These are phyloP conservation scores for Chrysomallon squamiferum DNA, from an alignment of 1,140 invertebrate genomes.

Conservation along the genomic window DNA sequence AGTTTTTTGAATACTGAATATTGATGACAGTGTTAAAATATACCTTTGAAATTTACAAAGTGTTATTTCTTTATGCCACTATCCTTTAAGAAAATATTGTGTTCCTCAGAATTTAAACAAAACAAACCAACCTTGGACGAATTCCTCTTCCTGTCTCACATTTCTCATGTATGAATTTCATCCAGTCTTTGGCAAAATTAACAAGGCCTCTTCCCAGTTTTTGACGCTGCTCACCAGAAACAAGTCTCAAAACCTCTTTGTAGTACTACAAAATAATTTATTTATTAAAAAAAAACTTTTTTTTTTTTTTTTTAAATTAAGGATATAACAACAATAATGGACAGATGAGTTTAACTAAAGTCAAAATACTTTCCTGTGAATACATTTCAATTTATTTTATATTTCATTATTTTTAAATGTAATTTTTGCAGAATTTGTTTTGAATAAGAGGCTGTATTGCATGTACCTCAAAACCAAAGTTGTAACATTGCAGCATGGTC, in stretches of 20 bases:
- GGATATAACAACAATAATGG: slow-evolving; percentile 26
- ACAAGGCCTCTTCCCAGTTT: slow-evolving; percentile 68
- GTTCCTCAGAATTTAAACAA: too few relatives aligned
- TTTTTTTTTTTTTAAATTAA: too few relatives aligned
- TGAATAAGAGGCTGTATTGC: too few relatives aligned
- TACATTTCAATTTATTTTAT: background rate
- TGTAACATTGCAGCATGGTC: slow-evolving; percentile 84
- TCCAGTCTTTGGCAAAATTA: slow-evolving; percentile 84
- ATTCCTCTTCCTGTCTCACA: slow-evolving; percentile 84
- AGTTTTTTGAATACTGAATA: too few relatives aligned
- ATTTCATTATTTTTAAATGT: too few relatives aligned
- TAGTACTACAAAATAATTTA: slow-evolving; percentile 80
- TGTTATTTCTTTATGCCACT: too few relatives aligned
- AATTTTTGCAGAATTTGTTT: too few relatives aligned
- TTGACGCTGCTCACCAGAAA: slow-evolving; percentile 63
- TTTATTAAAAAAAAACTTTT: too few relatives aligned
- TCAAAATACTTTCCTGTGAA: background rate
- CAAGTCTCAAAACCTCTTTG: slow-evolving; percentile 77
- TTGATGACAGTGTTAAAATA: too few relatives aligned
- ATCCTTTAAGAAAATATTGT: too few relatives aligned
- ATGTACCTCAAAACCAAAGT: slow-evolving; percentile 80
- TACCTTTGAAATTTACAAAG: too few relatives aligned
- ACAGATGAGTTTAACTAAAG: background rate
- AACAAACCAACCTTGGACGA: slow-evolving; percentile 78
- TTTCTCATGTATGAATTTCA: slow-evolving; percentile 80